phyloP scores from a whole-genome alignment of 30 jellyfish, hydroid and myxozoan species.

The Mastigias papua region DNA sequence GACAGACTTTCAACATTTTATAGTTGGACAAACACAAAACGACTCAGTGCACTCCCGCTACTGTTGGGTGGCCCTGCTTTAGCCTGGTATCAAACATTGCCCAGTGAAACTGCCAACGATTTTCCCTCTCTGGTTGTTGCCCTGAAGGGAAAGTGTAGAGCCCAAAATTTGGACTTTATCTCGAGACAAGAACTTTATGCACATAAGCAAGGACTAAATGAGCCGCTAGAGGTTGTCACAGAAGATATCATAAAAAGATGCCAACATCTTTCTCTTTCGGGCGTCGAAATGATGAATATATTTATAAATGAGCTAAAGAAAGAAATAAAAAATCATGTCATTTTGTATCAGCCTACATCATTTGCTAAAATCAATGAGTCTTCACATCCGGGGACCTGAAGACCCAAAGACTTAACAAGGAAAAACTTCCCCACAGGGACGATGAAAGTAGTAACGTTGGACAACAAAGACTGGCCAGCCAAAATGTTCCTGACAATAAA shows the following conservation, averaged over 20 bases:
- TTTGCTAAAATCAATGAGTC: too few species aligned
- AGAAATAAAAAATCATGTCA: conserved; percentile 17
- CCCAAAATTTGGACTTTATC: not conserved
- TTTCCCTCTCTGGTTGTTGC: not conserved
- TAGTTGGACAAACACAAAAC: not conserved
- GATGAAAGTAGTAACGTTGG: too few species aligned
- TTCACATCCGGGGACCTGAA: too few species aligned
- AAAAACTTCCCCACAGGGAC: too few species aligned
- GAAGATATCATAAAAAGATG: conserved; percentile 8
- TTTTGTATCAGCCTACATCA: conserved; percentile 20
- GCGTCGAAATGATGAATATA: conserved; percentile 17
- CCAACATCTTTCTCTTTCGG: conserved; percentile 3
- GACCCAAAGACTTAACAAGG: too few species aligned
- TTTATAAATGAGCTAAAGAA: conserved; percentile 11
- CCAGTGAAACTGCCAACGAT: not conserved
- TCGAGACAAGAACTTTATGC: conserved; percentile 37
- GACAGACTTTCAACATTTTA: not conserved
- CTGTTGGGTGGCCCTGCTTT: not conserved
- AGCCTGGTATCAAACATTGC: conserved; percentile 1
- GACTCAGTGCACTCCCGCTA: not conserved
- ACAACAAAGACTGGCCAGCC: too few species aligned
- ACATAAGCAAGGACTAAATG: conserved; percentile 19
- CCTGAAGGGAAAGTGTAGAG: not conserved
- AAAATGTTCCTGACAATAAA: too few species aligned
- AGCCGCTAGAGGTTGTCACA: not conserved